These are phyloP conservation scores for Rhizomys pruinosus DNA, from an alignment of 2,113 vertebrate species.

Conservation along the genomic window DNA sequence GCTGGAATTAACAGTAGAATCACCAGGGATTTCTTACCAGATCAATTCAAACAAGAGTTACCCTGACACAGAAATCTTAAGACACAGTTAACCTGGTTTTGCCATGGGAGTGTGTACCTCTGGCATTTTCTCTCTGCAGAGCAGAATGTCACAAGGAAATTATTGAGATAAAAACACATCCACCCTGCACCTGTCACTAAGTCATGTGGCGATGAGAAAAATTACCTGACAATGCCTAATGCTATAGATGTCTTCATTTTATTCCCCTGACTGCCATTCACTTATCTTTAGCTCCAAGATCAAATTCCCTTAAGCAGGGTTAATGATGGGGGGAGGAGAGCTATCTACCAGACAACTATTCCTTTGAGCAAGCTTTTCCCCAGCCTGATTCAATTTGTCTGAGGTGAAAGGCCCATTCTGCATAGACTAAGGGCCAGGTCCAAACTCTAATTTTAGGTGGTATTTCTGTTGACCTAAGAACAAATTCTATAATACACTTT, in stretches of 20 bases:
- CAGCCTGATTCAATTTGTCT: not conserved
- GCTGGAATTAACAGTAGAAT: constrained; percentile 65
- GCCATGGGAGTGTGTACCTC: not conserved
- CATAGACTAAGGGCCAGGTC: not conserved
- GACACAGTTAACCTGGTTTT: constrained; percentile 54
- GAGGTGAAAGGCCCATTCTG: not conserved
- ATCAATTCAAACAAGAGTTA: constrained; percentile 54
- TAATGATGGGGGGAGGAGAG: constrained; percentile 41
- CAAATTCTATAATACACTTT: not conserved
- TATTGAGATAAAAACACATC: constrained; percentile 74
- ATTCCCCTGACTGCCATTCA: constrained; percentile 33
- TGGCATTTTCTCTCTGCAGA: constrained; percentile 60
- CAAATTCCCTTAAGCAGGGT: constrained; percentile 68
- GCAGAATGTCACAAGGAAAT: constrained; percentile 70
- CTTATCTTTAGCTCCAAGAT: constrained; percentile 38
- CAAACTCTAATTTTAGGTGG: not conserved
- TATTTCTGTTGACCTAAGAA: not conserved
- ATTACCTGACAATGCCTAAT: constrained; percentile 31
- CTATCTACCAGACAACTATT: constrained; percentile 46
- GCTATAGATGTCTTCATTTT: constrained; percentile 62
- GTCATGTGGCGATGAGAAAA: constrained; percentile 57
- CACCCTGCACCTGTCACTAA: constrained; percentile 66
- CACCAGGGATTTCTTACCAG: constrained; percentile 58
- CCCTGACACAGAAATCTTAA: constrained; percentile 43
- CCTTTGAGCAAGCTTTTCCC: constrained; percentile 44